Conservation (phyloP, 2,797 vertebrate species). For the Pseudocheirus occidentalis region DNA sequence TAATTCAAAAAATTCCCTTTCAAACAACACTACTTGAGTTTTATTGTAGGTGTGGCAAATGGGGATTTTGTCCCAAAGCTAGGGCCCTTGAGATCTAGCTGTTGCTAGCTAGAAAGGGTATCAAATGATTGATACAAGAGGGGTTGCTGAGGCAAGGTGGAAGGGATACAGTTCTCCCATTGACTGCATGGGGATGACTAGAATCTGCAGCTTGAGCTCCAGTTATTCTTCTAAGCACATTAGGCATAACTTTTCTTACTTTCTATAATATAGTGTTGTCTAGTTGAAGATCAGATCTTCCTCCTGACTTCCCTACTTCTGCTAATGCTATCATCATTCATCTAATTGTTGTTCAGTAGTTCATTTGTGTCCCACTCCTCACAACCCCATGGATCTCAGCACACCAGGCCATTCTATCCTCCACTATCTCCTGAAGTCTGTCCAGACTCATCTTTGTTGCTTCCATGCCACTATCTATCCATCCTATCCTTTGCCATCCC, state of each 20-base stretch:
- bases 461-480: not conserved
- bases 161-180: not conserved
- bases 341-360: not conserved
- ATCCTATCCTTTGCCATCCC: not conserved
- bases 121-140: fast-evolving
- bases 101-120: not conserved
- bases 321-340: not conserved
- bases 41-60: not conserved
- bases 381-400: not conserved
- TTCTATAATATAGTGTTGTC: not conserved
- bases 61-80: not conserved
- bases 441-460: not conserved
- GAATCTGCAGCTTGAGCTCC: not conserved
- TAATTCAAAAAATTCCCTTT: not conserved
- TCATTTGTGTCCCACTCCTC: not conserved
- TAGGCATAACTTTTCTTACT: not conserved
- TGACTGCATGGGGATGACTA: not conserved
- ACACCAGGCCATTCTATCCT: not conserved
- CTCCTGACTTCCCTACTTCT: not conserved
- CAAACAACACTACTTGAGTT: not conserved
- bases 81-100: not conserved
- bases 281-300: not conserved
- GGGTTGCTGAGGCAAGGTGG: not conserved
- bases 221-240: not conserved
- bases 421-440: not conserved